These are phyloP conservation scores for Timandra comae DNA, from an alignment of 2,888 invertebrate genomes.

Conservation along the genomic window DNA sequence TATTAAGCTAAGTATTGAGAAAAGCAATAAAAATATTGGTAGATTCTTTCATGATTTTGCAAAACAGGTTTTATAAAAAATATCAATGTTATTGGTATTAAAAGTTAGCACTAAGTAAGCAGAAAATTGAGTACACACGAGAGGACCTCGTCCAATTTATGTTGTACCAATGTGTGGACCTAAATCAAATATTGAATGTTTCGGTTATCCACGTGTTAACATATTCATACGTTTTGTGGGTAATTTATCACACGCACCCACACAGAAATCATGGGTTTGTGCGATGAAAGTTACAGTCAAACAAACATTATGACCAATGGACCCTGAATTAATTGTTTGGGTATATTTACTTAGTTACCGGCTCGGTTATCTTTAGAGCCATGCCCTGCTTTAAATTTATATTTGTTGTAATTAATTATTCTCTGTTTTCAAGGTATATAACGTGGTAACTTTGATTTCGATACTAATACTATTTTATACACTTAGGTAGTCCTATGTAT, in stretches of 20 bases:
- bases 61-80: too few species aligned
- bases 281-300: slow-evolving; percentile 52
- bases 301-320: slow-evolving; percentile 73
- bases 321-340: slow-evolving; percentile 68
- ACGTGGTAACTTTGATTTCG: too few species aligned
- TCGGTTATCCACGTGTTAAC: slow-evolving; percentile 3
- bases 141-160: too few species aligned
- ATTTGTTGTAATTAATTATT: slow-evolving; percentile 45
- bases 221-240: slow-evolving; percentile 13
- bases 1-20: too few species aligned
- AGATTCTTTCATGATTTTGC: too few species aligned
- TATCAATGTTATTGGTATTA: too few species aligned
- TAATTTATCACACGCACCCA: slow-evolving; percentile 23
- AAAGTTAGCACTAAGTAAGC: too few species aligned
- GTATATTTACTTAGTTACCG: slow-evolving; percentile 68
- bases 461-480: too few species aligned
- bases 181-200: slow-evolving; percentile 5
- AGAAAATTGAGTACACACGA: too few species aligned
- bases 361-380: slow-evolving; percentile 64
- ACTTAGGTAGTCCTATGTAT: too few species aligned
- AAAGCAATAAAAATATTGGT: too few species aligned
- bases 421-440: slow-evolving; percentile 13
- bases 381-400: slow-evolving; percentile 50
- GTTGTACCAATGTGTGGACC: too few species aligned
- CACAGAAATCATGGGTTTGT: slow-evolving; percentile 29